These are phyloP conservation scores for Dione vanillae DNA, from an alignment of 2,888 invertebrate genomes.

Conservation along the genomic window DNA sequence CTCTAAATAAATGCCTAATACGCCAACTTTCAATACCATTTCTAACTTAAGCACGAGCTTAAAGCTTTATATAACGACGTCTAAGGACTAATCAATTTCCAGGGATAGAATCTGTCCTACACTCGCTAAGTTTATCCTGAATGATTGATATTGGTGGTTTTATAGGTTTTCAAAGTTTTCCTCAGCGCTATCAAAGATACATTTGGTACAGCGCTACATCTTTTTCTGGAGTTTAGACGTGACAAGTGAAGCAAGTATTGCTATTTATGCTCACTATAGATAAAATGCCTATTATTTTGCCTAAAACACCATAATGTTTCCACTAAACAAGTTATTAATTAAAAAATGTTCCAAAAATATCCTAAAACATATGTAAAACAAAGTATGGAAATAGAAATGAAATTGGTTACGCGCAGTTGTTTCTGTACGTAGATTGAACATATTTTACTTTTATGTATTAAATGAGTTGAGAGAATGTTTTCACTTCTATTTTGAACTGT, in stretches of 20 bases:
- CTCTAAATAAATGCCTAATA: background rate
- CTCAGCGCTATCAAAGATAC: constrained; percentile 7
- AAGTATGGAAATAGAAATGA: too few species aligned
- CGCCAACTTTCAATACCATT: background rate
- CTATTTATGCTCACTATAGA: background rate
- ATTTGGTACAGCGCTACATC: constrained; percentile 7
- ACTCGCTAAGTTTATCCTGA: constrained; percentile 13
- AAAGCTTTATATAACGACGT: background rate
- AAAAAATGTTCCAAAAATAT: too few species aligned
- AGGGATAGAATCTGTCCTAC: constrained; percentile 16
- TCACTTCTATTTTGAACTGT: too few species aligned
- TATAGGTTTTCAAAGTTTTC: constrained; percentile 21
- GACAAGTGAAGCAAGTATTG: background rate
- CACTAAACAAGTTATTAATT: too few species aligned
- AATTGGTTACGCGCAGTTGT: too few species aligned
- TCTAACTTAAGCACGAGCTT: constrained; percentile 1
- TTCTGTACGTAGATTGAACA: too few species aligned
- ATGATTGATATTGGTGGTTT: constrained; percentile 22
- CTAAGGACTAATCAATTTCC: constrained; percentile 19
- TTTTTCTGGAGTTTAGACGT: background rate
- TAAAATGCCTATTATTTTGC: too few species aligned
- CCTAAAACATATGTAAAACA: too few species aligned
- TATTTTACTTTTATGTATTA: too few species aligned
- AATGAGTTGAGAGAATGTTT: too few species aligned
- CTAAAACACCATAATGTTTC: too few species aligned